Conservation (phyloP, 2,113 vertebrate genomes). For the Mesitornis unicolor region DNA sequence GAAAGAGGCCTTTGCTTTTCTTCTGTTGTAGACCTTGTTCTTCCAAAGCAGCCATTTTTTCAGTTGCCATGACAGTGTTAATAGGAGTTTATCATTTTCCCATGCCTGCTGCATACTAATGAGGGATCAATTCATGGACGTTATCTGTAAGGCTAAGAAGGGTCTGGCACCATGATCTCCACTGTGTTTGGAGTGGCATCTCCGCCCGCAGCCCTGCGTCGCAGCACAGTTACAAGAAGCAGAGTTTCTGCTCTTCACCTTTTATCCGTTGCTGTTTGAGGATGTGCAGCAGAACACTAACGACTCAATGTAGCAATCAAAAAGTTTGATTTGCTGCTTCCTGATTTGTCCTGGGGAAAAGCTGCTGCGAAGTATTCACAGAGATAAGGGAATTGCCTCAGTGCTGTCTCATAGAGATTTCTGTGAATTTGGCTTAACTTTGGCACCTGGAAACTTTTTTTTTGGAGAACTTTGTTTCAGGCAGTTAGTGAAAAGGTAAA, state of each 20-base stretch:
- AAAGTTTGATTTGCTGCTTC: background rate
- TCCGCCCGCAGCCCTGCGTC: background rate
- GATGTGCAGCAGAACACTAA: background rate
- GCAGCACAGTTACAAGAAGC: background rate
- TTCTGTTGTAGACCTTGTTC: slow-evolving; percentile 81
- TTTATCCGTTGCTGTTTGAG: rapidly evolving
- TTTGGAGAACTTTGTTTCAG: background rate
- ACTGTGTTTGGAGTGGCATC: background rate
- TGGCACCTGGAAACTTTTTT: background rate
- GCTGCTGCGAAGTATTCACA: background rate
- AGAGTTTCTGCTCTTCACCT: background rate
- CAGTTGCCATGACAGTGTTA: slow-evolving; percentile 89
- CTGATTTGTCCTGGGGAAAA: background rate
- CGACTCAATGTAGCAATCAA: background rate
- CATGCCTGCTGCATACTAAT: slow-evolving; percentile 79
- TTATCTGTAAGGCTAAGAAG: slow-evolving; percentile 70
- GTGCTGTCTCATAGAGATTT: background rate
- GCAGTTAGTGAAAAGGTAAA: background rate
- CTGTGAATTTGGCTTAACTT: background rate
- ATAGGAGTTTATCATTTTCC: slow-evolving; percentile 87
- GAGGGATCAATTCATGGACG: slow-evolving; percentile 66
- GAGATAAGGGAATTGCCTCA: background rate
- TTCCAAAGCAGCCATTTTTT: slow-evolving; percentile 85
- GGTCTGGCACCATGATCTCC: background rate
- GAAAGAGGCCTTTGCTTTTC: slow-evolving; percentile 77